Evolutionary conservation across 2,113 vertebrate species (phyloP), one percentile per base, ranked within the genome.

Genomic region (Lepus europaeus): DNA sequence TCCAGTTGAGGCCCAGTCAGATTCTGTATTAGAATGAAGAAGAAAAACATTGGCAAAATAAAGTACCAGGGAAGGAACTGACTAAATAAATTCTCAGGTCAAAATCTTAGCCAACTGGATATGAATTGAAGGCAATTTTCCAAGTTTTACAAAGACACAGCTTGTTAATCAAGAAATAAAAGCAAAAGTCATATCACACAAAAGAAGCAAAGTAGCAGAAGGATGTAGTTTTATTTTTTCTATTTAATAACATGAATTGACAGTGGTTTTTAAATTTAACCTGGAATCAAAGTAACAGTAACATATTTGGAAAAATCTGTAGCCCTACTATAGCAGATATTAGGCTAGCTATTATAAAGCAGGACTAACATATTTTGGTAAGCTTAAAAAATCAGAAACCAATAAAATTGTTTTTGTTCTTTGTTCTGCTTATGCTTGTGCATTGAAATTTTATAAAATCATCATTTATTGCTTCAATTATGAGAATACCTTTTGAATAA

Each of bases 391-490:
- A 12, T 74, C 2, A 89, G 39, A 94, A 88, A 22, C 2, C 68
- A 90, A 81, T 9, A 82, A 88, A 81, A 61, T 77, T 16, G 0
- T 88, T 80, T 0, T 23, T 80, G 16, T 6, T 87, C 8, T 12
- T 91, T 79, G 73, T 5, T 77, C 5, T 72, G 31, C 16, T 59
- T 64, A 5, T 53, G 61, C 3, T 36, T 56, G 74, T 49, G 2
- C 78, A 69, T 1, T 51, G 25, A 94, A 97, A 82, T 45, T 66
- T 39, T 88, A 56, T 29, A 56, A 94, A 92, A 77, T 69, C 9
- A 39, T 74, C 13, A 33, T 73, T 73, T 74, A 19, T 63, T 83
- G 53, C 36, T 14, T 80, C 79, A 93, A 61, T 66, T 31, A 3
- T 73, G 25, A 88, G 13, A 7, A 31, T 80, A 17, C 25, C 91